Evolutionary conservation across 2,113 vertebrate species (phyloP), one percentile per base, ranked within the genome.

Genomic region (Odobenus rosmarus): DNA sequence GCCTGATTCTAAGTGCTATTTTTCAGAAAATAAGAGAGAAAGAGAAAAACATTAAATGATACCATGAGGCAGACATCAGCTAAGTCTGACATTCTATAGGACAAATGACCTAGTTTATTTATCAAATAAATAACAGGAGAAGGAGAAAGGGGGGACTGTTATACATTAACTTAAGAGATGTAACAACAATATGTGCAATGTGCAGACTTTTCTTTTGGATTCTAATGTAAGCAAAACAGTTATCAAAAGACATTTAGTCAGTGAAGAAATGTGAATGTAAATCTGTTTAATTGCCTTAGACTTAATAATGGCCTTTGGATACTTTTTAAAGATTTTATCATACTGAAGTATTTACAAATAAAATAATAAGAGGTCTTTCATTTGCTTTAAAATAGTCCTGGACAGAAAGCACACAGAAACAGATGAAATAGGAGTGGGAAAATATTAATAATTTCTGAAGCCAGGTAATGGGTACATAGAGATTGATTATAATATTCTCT

Each of bases 81-180:
- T 91, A 79, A 46, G 74, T 49, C 23, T 88, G n/a, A 76, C 42
- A 88, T 71, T 76, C 59, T 81, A 72, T 6, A 74, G 33, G 39
- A 84, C 77, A 76, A 72, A 61, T 77, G 18, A 57, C 7, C 11
- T 55, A 31, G n/a, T 90, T 82, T 88, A 72, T 92, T 92, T 93
- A 89, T 86, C 76, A 89, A 88, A 93, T 88, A 90, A 83, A 84
- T 62, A 81, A 53, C 59, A 84, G 36, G 14, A 26, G 33, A 90
- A 84, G n/a, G n/a, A n/a, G 23, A 19, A 72, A 77, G 19, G 76
- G 42, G n/a, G 12, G 28, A 28, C 23, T 24, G 10, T 69, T 76
- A 28, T 14, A 84, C 11, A 36, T 19, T 72, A 90, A 62, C 8
- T 84, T 88, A 72, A 64, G 53, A 93, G 71, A 76, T 6, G 26